Percentiles rank a stretch among this genome's conserved stretches.
Conservation (phyloP, 2,113 vertebrate species). For the Lampris incognitus region DNA sequence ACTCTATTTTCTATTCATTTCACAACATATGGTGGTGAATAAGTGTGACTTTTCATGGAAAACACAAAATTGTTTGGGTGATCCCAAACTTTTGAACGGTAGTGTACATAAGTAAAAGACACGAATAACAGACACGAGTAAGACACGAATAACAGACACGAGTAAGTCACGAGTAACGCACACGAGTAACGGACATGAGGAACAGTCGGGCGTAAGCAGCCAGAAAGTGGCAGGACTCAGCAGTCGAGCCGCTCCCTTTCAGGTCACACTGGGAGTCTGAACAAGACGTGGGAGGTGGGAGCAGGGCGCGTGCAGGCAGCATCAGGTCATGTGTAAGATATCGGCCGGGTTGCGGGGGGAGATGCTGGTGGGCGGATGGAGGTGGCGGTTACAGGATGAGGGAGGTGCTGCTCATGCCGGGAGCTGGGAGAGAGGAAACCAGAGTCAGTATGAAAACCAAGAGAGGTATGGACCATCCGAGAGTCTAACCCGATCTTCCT, state of each 20-base stretch:
- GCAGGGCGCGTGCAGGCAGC: neutral
- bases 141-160: too few relatives aligned
- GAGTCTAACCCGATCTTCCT: neutral
- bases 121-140: too few relatives aligned
- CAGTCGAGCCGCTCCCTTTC: neutral
- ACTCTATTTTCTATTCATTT: too few relatives aligned
- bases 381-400: conserved; percentile 42
- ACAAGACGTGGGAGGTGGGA: neutral
- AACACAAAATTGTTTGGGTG: too few relatives aligned
- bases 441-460: conserved; percentile 16
- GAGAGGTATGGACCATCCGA: conserved; percentile 12
- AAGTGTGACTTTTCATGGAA: too few relatives aligned
- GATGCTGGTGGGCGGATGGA: conserved; percentile 5
- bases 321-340: conserved; percentile 34
- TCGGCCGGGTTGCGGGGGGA: conserved; percentile 34
- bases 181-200: too few relatives aligned
- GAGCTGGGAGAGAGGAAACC: conserved; percentile 20
- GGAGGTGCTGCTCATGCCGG: conserved; percentile 39
- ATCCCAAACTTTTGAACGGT: too few relatives aligned
- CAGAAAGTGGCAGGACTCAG: too few relatives aligned
- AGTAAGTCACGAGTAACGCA: too few relatives aligned
- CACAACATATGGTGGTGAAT: too few relatives aligned
- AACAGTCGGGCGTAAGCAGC: too few relatives aligned
- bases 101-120: too few relatives aligned
- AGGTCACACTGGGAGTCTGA: neutral